These are phyloP conservation scores for Andrena minutula DNA, from an alignment of 2,888 invertebrate genomes.

Conservation along the genomic window DNA sequence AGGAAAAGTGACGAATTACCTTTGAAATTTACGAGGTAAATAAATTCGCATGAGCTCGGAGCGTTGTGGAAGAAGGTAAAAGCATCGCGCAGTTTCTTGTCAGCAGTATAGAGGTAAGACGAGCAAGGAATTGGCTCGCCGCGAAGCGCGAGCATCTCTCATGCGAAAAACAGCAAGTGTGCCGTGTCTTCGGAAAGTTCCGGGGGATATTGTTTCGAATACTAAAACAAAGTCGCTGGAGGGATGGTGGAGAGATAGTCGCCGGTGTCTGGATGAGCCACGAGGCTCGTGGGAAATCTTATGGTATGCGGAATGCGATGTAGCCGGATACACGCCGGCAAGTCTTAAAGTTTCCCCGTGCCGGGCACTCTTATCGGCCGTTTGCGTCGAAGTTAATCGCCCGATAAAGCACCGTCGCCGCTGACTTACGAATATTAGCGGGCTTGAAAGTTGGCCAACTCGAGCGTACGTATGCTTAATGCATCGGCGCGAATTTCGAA, in stretches of 20 bases:
- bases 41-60: too few species aligned
- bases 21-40: too few species aligned
- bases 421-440: slow-evolving; percentile 42
- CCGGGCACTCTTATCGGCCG: slow-evolving; percentile 58
- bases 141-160: slow-evolving; percentile 8
- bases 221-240: slow-evolving; percentile 63
- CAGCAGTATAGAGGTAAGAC: slow-evolving; percentile 25
- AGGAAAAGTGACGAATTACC: too few species aligned
- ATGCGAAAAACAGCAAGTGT: not conserved
- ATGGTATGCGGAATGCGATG: slow-evolving; percentile 73
- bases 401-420: slow-evolving; percentile 33
- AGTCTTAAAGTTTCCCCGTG: slow-evolving; percentile 66
- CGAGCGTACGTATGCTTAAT: slow-evolving; percentile 4
- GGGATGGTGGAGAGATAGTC: slow-evolving; percentile 70
- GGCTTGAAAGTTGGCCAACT: slow-evolving; percentile 2
- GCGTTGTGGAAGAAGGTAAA: not conserved
- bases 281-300: slow-evolving; percentile 83
- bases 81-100: not conserved
- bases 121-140: slow-evolving; percentile 19
- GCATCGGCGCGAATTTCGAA: slow-evolving; percentile 3
- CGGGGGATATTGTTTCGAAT: slow-evolving; percentile 37
- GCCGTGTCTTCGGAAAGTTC: not conserved
- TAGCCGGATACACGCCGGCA: slow-evolving; percentile 37
- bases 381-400: slow-evolving; percentile 67
- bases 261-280: slow-evolving; percentile 78